Evolutionary conservation across 1,140 invertebrate genomes (phyloP), one percentile per base, ranked within the genome.

Genomic region (Adoxophyes honmai): DNA sequence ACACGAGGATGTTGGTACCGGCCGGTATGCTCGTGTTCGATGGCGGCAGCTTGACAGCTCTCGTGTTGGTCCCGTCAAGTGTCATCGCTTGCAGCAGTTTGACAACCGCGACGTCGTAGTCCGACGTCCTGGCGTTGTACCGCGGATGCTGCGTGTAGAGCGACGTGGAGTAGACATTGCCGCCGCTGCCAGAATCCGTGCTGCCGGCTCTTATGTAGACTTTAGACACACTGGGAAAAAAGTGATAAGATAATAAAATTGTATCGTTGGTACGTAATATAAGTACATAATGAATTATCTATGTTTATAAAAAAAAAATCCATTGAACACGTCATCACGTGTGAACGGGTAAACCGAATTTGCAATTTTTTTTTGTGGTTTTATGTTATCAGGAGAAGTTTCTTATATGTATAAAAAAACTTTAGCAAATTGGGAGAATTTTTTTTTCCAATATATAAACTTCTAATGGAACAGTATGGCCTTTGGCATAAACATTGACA

Each of bases 71-170:
- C 0, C 71, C 73, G 48, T 82, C 70, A 4, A 74, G 52, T 35
- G 28, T 54, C 52, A 85, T 77, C 4, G 53, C 53, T 18, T 42
- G 21, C 10, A 11, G 8, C 6, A 78, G 18, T 9, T 55, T 59
- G 3, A 86, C 36, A 0, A 82, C 11, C 1, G 60, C 80, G 1
- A 76, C 66, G 52, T 87, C 83, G 5, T 72, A 78, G 18, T 88
- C 81, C n/a, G 48, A 61, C 5, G 63, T 87, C 6, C 0, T 16
- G 7, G 48, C 6, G 48, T 82, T 75, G 52, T 87, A 88, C 1
- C 34, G 39, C 1, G 82, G 84, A 64, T 88, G 86, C 9, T 42
- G 59, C 0, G 1, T 53, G 51, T 75, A 71, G 0, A 11, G n/a
- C 8, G 52, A 64, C 0, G 65, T 65, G 0, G 42, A 52, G 52